Evolutionary conservation across 2,888 invertebrate species (phyloP), one percentile per base, ranked within the genome.

Genomic region (Galerucella pusilla): DNA sequence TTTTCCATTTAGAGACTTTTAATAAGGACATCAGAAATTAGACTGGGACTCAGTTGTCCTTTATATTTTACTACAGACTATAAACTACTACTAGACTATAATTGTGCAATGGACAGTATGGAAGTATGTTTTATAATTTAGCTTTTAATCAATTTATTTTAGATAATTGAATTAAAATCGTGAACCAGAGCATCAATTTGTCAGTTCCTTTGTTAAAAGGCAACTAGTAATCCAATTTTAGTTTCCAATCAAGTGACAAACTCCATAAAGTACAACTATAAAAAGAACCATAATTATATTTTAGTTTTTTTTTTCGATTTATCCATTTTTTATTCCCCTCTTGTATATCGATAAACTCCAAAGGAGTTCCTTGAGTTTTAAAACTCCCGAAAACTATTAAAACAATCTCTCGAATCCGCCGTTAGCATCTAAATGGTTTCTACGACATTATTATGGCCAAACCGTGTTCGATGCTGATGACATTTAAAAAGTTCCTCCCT

Each of bases 401-500:
- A 42, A 16, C 64, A 16, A 16, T 42, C 45, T 64, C 54, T 54
- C 54, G 54, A 54, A 45, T 45, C 45, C 45, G 11, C n/a, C 42
- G 14, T 64, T 64, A 42, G 45, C 64, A 64, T 64, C 45, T 45
- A 64, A 64, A 64, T 46, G 46, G 20, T 45, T 65, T 65, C 10
- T 5, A 20, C 6, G 42, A n/a, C 63, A 52, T 59, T 64, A 71
- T 71, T 54, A 71, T 54, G 71, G 63, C 65, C 28, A 45, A 65
- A 45, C 59, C 71, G 63, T 61, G 63, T 68, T 75, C 64, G 35
- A 64, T 68, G 28, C 49, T 49, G 72, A 75, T 75, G 71, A 72
- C 57, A 72, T 72, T 75, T 59, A 71, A 72, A 75, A 67, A 61
- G 68, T 46, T 54, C 49, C 69, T 35, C 69, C 71, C 67, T 49